A percentile compares a stretch with the other conserved stretches of the same genome.
Conservation (phyloP, 2,113 vertebrate species). For the Nothobranchius furzeri region DNA sequence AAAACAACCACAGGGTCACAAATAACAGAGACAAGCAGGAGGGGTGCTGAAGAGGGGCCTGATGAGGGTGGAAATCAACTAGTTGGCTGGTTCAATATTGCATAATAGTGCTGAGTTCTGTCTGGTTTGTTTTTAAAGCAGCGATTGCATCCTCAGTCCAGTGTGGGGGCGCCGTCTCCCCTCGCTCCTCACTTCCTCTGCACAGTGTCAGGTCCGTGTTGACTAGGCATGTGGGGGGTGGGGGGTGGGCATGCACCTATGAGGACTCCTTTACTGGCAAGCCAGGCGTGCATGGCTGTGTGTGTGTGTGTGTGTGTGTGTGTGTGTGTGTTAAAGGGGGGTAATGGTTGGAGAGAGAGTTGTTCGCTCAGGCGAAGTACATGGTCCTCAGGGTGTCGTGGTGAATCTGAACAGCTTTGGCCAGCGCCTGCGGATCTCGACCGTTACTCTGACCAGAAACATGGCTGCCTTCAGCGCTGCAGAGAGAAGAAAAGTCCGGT, state of each 20-base stretch:
- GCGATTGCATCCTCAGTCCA: conserved; percentile 76
- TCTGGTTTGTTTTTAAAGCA: conserved; percentile 73
- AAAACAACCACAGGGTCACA: conserved; percentile 46
- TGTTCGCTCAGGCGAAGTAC: conserved; percentile 98
- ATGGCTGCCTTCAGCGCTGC: conserved; percentile 96
- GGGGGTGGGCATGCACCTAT: conserved; percentile 76
- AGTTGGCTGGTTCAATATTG: conserved; percentile 99
- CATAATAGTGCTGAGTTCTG: conserved; percentile 94
- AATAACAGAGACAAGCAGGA: conserved; percentile 36
- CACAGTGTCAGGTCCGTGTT: conserved; percentile 87
- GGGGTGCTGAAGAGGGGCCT: conserved; percentile 66
- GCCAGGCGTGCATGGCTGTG: conserved; percentile 52
- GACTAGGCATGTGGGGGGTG: conserved; percentile 69
- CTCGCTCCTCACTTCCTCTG: conserved; percentile 76
- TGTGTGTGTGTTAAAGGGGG: conserved; percentile 59
- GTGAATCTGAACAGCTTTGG: conserved; percentile 99
- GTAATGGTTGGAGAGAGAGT: conserved; percentile 37
- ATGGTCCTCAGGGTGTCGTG: conserved; percentile 99
- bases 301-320: conserved; percentile 60
- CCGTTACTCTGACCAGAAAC: conserved; percentile 99
- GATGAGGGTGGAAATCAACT: conserved; percentile 70
- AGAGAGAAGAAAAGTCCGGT: conserved; percentile 8
- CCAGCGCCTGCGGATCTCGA: conserved; percentile 97
- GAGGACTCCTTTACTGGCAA: conserved; percentile 80
- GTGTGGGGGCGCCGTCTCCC: conserved; percentile 61